Percentiles rank a stretch among this genome's conserved stretches.
These are phyloP conservation scores for Eulithis testata DNA, from an alignment of 2,888 invertebrate species.

Conservation along the genomic window DNA sequence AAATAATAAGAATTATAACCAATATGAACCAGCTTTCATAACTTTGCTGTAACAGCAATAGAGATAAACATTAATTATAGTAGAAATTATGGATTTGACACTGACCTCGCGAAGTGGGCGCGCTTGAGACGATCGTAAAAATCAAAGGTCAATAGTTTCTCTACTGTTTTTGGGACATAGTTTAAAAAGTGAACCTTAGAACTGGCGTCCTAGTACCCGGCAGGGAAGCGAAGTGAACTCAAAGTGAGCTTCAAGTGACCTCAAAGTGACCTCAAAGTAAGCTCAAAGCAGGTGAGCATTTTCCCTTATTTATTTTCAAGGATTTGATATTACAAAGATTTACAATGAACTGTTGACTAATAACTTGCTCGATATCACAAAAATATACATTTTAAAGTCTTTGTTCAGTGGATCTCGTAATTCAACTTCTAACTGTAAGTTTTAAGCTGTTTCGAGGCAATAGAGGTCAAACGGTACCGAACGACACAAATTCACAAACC, in stretches of 20 bases:
- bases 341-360: too few species aligned
- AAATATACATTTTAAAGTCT: too few species aligned
- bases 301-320: too few species aligned
- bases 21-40: slow-evolving; percentile 4
- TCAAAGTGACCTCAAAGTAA: too few species aligned
- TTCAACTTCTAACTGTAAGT: neutral
- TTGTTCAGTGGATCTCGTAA: neutral
- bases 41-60: slow-evolving; percentile 3
- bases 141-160: slow-evolving; percentile 10
- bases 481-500: slow-evolving; percentile 49
- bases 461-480: slow-evolving; percentile 50
- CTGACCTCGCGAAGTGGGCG: slow-evolving; percentile 36
- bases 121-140: slow-evolving; percentile 21
- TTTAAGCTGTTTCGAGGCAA: neutral
- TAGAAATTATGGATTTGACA: slow-evolving; percentile 36
- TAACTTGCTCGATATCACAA: too few species aligned
- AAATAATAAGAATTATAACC: too few species aligned
- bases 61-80: slow-evolving; percentile 36
- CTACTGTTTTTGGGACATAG: slow-evolving; percentile 11
- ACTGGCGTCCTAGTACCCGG: neutral
- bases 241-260: too few species aligned
- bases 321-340: too few species aligned
- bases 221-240: too few species aligned
- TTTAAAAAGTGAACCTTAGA: slow-evolving; percentile 16
- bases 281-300: too few species aligned